Percentiles rank a stretch among this genome's conserved stretches.
Conservation (phyloP, 2,113 vertebrate species). For the Siphamia tubifer region DNA sequence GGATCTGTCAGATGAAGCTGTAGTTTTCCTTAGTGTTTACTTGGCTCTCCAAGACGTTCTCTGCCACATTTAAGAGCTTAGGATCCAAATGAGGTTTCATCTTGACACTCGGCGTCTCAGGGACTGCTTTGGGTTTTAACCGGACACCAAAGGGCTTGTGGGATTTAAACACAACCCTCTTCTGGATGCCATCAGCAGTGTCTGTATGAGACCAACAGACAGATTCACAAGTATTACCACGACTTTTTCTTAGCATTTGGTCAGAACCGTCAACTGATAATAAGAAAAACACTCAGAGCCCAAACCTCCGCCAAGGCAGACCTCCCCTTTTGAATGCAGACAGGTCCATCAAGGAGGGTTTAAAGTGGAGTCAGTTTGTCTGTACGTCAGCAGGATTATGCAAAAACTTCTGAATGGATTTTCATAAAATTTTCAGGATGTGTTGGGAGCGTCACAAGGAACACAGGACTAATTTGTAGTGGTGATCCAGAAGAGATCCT, state of each 20-base stretch:
- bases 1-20: constrained; percentile 52
- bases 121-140: not conserved
- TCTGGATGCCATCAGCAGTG: constrained; percentile 1
- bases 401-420: too few species aligned
- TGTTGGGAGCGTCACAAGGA: too few species aligned
- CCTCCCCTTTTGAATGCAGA: too few species aligned
- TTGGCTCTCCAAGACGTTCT: not conserved
- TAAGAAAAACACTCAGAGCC: too few species aligned
- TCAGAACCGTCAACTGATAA: not conserved
- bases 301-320: too few species aligned
- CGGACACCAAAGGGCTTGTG: not conserved
- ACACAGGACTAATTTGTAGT: too few species aligned
- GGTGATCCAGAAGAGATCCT: too few species aligned
- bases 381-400: too few species aligned
- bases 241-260: not conserved
- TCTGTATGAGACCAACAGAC: constrained; percentile 25
- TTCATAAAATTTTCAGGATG: too few species aligned
- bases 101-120: not conserved
- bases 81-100: not conserved
- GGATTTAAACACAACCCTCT: constrained; percentile 1
- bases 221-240: constrained; percentile 15
- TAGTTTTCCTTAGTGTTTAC: constrained; percentile 51
- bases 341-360: too few species aligned
- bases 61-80: not conserved
- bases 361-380: too few species aligned